Evolutionary conservation across 1,140 invertebrate species (phyloP), one percentile per base, ranked within the genome.

Genomic region (Ips typographus): DNA sequence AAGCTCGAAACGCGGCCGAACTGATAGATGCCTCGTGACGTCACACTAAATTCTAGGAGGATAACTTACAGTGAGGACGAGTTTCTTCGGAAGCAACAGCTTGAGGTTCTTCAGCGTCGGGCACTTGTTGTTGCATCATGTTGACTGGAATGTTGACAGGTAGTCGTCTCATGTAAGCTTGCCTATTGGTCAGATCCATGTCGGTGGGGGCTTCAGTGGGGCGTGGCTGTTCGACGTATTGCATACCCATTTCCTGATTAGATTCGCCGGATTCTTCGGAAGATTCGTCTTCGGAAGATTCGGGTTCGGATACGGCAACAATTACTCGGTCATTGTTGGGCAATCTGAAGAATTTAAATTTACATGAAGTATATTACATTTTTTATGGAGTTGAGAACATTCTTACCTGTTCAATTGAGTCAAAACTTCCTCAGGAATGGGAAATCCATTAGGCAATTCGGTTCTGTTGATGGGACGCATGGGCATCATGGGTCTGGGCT

Each of bases 391-490:
- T 71, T 65, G 4, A 63, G 37, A 41, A 5, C 0, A 1, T 41
- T 22, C 6, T 61, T 68, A 71, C 72, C 72, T 73, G 51, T 80
- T 83, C 73, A 79, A 76, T 74, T 85, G 85, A 58, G 83, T 82
- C 64, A 88, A 76, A 74, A 88, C 83, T 59, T 87, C 86, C 65
- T 85, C 84, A 3, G 85, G 86, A 74, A 88, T 81, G 41, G 84
- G 85, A n/a, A 83, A 52, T 64, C 79, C 78, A 65, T 82, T 78
- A 39, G 80, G 73, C 5, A 82, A 74, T 60, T 78, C 74, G 67
- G 78, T 77, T 52, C 79, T 74, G 74, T 78, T 76, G 2, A 66
- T 39, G 38, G 62, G 56, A 43, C 67, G 62, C n/a, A 58, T 57
- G n/a, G 58, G 61, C 68, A 71, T 55, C 22, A 22, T 22, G 22